Evolutionary conservation across 2,113 vertebrate species (phyloP).

Genomic region (Malaclemys terrapin): DNA sequence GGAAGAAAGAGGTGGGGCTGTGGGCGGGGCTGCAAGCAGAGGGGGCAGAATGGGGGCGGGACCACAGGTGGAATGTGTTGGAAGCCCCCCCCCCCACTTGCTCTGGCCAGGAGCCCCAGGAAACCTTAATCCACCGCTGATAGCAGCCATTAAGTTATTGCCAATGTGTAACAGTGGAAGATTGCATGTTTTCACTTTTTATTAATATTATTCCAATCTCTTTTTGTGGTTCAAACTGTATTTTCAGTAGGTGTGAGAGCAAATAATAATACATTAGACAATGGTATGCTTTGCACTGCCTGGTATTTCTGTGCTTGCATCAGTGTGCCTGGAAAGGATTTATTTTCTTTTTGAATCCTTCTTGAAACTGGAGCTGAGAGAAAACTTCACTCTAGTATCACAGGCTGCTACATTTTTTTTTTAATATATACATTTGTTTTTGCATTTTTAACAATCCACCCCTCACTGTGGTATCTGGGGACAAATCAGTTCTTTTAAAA

Average conservation of each 20-base stretch:
- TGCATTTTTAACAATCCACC: neutral
- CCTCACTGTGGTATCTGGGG: neutral
- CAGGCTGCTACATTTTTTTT: neutral
- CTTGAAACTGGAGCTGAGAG: neutral
- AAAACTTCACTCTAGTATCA: neutral
- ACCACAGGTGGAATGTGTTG: no score
- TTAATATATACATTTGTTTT: neutral
- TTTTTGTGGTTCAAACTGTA: neutral
- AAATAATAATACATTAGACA: neutral
- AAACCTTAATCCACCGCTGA: no score
- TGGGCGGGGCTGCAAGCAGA: no score
- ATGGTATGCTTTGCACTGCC: neutral
- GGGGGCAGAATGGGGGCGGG: no score
- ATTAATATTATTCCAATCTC: neutral
- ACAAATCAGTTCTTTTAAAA: neutral
- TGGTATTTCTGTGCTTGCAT: neutral
- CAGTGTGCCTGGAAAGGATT: neutral
- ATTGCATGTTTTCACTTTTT: neutral
- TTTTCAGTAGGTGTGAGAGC: no score
- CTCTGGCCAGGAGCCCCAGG: no score
- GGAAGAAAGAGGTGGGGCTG: no score
- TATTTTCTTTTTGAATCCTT: neutral
- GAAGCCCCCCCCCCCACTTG: no score
- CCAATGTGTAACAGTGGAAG: neutral
- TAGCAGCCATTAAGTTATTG: neutral